phyloP scores from a whole-genome alignment of 2,888 invertebrate species.

The Trachelus iudaicus region DNA sequence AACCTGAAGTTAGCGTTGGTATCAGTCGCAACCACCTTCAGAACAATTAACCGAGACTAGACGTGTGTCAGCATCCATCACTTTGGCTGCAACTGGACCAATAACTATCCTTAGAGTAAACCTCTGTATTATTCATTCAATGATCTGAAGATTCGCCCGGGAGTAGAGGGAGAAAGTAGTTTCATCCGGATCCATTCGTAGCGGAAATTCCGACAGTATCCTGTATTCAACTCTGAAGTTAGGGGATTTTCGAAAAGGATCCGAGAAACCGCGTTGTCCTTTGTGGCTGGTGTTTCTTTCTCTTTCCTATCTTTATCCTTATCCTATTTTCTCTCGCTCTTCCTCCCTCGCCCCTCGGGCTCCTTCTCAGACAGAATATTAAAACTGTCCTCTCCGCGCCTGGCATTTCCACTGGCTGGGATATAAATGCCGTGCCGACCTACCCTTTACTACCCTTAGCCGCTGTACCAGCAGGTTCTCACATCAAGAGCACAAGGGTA shows the following conservation, averaged over 20 bases:
- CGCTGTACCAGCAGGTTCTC: no score
- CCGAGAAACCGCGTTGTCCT: constrained; percentile 2
- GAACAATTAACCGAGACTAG: no score
- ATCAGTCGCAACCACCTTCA: no score
- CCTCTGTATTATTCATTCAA: no score
- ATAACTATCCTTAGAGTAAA: no score
- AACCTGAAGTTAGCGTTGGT: constrained; percentile 16
- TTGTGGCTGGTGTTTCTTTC: background rate
- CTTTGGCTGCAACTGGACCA: no score
- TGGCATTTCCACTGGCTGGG: background rate
- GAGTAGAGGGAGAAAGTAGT: no score
- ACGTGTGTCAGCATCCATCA: no score
- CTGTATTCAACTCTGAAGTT: background rate
- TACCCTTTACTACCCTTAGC: constrained; percentile 12
- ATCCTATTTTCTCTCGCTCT: background rate
- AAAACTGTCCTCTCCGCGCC: constrained; percentile 4
- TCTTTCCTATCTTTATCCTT: background rate
- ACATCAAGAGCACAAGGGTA: no score
- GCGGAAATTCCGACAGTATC: no score
- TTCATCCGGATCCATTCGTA: no score
- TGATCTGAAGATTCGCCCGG: no score
- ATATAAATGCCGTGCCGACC: constrained; percentile 1
- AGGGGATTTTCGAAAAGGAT: background rate
- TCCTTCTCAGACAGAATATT: constrained; percentile 4
- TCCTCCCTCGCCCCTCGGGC: background rate